A percentile compares a stretch with the other conserved stretches of the same genome.
Evolutionary conservation across 2,113 vertebrate species (phyloP).

Genomic region (Alces alces): DNA sequence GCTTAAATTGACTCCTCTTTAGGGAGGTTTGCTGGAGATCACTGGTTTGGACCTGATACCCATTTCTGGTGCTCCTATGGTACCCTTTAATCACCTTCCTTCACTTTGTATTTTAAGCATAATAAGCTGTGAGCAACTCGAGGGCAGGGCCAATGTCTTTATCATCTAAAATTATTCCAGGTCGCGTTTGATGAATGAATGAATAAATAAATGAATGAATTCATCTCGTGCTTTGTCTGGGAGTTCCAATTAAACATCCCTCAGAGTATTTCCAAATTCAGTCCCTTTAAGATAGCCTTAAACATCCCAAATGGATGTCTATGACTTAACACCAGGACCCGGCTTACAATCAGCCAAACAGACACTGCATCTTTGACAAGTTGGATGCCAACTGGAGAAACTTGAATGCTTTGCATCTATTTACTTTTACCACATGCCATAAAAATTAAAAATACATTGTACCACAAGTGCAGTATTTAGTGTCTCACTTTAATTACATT

Average conservation of each 20-base stretch:
- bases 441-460: constrained; percentile 89
- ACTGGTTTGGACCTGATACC: not conserved
- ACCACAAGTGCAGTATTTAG: constrained; percentile 82
- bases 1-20: not conserved
- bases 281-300: not conserved
- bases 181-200: not conserved
- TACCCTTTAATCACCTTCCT: not conserved
- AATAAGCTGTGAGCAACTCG: not conserved
- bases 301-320: not conserved
- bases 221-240: not conserved
- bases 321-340: not conserved
- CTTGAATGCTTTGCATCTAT: constrained; percentile 79
- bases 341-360: constrained; percentile 42
- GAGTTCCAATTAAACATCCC: not conserved
- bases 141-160: not conserved
- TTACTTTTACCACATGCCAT: constrained; percentile 84
- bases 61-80: not conserved
- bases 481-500: constrained; percentile 86
- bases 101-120: not conserved
- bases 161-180: not conserved
- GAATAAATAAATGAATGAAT: not conserved
- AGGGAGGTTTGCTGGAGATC: not conserved
- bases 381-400: constrained; percentile 76
- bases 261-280: not conserved
- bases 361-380: constrained; percentile 70